These are phyloP conservation scores for Polypedilum vanderplanki DNA, from an alignment of 1,140 invertebrate genomes.

Conservation along the genomic window DNA sequence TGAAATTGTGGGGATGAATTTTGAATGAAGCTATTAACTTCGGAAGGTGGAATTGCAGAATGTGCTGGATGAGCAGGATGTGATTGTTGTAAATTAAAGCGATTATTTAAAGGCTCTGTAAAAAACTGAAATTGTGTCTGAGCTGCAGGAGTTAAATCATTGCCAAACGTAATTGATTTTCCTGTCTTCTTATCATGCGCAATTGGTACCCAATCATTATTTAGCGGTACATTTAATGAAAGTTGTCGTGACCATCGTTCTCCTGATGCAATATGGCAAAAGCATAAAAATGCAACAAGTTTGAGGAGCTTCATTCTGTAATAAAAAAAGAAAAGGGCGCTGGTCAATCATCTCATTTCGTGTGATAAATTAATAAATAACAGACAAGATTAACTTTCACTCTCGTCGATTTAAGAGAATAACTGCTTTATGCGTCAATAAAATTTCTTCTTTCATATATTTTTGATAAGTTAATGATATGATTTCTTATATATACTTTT, in stretches of 20 bases:
- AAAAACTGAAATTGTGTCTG: constrained; percentile 22
- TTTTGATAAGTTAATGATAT: no score
- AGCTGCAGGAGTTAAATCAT: constrained; percentile 2
- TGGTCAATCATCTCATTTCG: no score
- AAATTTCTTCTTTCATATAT: no score
- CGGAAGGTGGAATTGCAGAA: neutral
- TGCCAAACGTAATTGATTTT: constrained; percentile 3
- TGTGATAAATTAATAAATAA: no score
- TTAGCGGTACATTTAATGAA: constrained; percentile 33
- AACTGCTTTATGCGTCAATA: no score
- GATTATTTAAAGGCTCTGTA: constrained; percentile 17
- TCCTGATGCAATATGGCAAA: constrained; percentile 23
- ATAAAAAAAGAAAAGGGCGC: neutral
- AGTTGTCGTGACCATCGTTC: constrained; percentile 42
- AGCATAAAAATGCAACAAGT: neutral
- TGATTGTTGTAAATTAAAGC: constrained; percentile 26
- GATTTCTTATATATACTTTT: no score
- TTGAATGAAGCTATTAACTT: constrained; percentile 4
- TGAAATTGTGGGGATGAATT: constrained; percentile 22
- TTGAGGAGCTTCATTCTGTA: constrained; percentile 13
- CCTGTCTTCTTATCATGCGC: constrained; percentile 30
- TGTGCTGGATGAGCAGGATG: constrained; percentile 15
- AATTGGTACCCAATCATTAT: constrained; percentile 40
- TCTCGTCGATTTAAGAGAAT: no score
- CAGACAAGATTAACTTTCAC: no score